Evolutionary conservation across 2,797 vertebrate genomes (phyloP), one percentile per base, ranked within the genome.

Genomic region (Sebastes trivittatus): DNA sequence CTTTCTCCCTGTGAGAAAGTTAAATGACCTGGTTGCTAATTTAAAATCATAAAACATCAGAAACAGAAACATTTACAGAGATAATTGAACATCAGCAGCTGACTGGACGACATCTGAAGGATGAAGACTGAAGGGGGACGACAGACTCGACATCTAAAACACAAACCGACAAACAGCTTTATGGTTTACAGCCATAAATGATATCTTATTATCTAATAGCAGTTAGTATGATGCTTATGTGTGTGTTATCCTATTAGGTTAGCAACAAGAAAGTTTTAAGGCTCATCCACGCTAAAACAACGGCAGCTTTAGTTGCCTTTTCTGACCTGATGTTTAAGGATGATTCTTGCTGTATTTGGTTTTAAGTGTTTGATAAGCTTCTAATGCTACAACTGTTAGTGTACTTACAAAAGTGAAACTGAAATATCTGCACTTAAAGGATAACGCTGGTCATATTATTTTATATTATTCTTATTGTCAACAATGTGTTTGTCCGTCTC

Each of bases 91-190:
- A 81, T 69, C 56, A 78, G 86, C 80, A 72, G 79, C 83, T 5
- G 80, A 91, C 77, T 72, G 75, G 83, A 91, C 82, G 30, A 91
- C 90, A 86, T 82, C 86, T 77, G 82, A 72, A 87, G 64, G 80
- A 85, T 55, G 79, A 72, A 68, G 76, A 85, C 77, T 59, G 71
- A n/a, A 75, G 64, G 55, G 49, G 66, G 38, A 80, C 54, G 27
- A 88, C 81, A 78, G 54, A 85, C 77, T 75, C 67, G 6, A 89
- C 90, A 87, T 77, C 81, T 23, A 75, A 18, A 79, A 89, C 83
- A 88, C 81, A 91, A 82, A 91, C 63, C 11, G 14, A 81, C 88
- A 77, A 75, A 80, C 68, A 79, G 74, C 79, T 76, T 88, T 29
- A 74, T 49, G 66, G 59, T 71, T 55, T 34, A 14, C 29, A 20